Base-by-base conservation (phyloP, 2,888 invertebrate genomes). In the Scelioninae gen. 1 region DNA sequence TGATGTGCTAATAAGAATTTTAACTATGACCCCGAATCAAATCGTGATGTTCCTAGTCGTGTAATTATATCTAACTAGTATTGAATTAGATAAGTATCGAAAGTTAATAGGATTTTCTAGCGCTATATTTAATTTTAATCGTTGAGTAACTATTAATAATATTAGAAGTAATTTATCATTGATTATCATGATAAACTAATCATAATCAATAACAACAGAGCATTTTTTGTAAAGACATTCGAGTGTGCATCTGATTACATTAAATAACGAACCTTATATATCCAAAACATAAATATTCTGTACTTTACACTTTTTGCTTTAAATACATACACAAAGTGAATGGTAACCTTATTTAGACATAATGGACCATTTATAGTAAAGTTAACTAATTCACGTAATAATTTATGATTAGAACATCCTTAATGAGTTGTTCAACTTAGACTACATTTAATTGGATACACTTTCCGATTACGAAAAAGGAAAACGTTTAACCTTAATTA, bases 31-130 rank as follows among this genome's bases (percentile, higher is more conserved):
- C 74, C 47, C 74, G 65, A 75, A 75, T 75, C 55, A 45, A 65
- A 56, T 75, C 74, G 74, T 75, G 74, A 75, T 75, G 65, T 65
- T 65, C 23, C 58, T 58, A 51, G 51, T 51, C 74, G 60, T 75
- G 74, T 65, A 75, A 75, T 75, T 75, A 65, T 65, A 65, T 75
- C 74, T 47, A 63, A 75, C 74, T 47, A 45, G 74, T 75, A 65
- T 75, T 75, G 74, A 75, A 75, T 75, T 65, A 75, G 74, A 75
- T 75, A 75, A 75, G 63, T 65, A 75, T 75, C 74, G 32, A 65
- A 75, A 63, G 45, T 63, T 75, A 75, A 75, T 75, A 65, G 74
- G 55, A 63, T 63, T n/a, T 31, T 63, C 63, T 63, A 45, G 38
- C 55, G 32, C 74, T 63, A 63, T 53, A 63, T 74, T 74, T 74